Evolutionary conservation across 2,113 vertebrate species (phyloP).

Genomic region (Bostrychus sinensis): DNA sequence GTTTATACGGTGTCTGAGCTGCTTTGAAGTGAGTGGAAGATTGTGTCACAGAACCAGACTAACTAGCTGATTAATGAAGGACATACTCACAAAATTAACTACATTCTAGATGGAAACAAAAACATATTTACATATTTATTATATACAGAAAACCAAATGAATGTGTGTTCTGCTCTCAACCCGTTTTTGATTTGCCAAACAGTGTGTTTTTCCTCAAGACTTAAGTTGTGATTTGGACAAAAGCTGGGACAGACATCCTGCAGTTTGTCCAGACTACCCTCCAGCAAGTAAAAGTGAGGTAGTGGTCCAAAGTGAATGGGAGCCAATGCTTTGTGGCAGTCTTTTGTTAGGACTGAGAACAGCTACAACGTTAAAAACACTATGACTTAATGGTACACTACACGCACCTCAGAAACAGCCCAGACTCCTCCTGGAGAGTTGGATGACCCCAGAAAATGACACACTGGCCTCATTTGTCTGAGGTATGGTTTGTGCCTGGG

Average conservation of each 20-base stretch:
- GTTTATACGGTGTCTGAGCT: too few relatives aligned
- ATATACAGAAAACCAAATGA: too few relatives aligned
- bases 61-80: too few relatives aligned
- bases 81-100: too few relatives aligned
- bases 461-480: constrained; percentile 65
- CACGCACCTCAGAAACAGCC: constrained; percentile 34
- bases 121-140: too few relatives aligned
- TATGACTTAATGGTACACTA: constrained; percentile 12
- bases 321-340: neutral
- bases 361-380: constrained; percentile 6
- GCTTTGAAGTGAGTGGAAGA: too few relatives aligned
- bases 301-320: constrained; percentile 8
- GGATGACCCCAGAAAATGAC: constrained; percentile 52
- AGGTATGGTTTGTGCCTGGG: constrained; percentile 36
- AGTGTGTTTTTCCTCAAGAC: neutral
- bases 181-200: neutral
- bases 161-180: too few relatives aligned
- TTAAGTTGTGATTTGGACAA: neutral
- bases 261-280: too few relatives aligned
- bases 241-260: neutral
- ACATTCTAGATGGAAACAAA: too few relatives aligned
- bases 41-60: too few relatives aligned
- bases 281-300: neutral
- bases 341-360: neutral
- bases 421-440: constrained; percentile 48